phyloP scores from a whole-genome alignment of 1,140 invertebrate species.

The Yoshiicerus persimilis region DNA sequence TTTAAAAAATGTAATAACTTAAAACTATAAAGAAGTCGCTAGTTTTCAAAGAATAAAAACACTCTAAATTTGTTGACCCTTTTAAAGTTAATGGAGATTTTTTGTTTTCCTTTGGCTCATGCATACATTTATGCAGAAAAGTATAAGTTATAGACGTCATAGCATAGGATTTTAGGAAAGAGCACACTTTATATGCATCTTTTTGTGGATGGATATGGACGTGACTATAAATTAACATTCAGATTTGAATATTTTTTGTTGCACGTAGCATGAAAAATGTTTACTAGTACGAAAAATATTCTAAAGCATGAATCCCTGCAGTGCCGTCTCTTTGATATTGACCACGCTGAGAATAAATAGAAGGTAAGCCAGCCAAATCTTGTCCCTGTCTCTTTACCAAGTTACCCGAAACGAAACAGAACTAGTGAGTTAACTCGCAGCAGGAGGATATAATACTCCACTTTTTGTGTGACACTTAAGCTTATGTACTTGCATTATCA shows the following conservation, averaged over 20 bases:
- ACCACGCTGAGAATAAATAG: neutral
- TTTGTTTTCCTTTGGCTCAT: no score
- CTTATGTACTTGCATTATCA: no score
- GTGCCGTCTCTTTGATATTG: neutral
- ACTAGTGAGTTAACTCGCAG: neutral
- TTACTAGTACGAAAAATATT: neutral
- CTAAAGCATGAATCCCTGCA: neutral
- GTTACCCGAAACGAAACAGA: neutral
- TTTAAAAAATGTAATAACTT: no score
- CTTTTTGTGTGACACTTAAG: neutral
- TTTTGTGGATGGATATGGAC: neutral
- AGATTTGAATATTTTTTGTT: no score
- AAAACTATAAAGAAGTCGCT: no score
- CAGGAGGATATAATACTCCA: neutral
- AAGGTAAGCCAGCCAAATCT: neutral
- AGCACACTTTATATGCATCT: neutral
- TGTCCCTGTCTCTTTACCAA: neutral
- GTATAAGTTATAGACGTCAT: no score
- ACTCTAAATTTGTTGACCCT: no score
- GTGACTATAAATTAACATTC: neutral
- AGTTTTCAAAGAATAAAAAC: no score
- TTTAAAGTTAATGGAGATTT: no score
- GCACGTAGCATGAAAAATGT: no score
- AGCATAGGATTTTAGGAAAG: neutral
- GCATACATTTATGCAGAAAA: no score